phyloP scores from a whole-genome alignment of 2,797 vertebrate genomes.

The Rhabdophis nuchalis region DNA sequence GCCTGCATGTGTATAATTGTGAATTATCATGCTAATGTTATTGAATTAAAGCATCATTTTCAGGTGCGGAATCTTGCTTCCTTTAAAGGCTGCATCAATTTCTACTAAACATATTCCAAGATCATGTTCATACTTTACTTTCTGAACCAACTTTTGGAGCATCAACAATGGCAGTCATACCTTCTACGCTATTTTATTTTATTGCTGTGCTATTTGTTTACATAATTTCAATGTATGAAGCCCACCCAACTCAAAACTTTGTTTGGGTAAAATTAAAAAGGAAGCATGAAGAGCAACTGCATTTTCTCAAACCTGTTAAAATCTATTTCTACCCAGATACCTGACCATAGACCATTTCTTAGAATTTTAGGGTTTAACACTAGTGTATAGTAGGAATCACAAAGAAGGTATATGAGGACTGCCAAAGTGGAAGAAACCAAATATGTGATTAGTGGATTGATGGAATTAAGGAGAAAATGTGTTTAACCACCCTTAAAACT shows the following conservation, averaged over 20 bases:
- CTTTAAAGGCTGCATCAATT: background rate
- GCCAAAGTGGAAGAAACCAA: background rate
- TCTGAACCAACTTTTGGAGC: background rate
- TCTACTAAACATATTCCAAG: background rate
- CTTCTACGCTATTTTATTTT: background rate
- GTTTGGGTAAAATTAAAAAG: background rate
- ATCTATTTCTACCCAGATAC: background rate
- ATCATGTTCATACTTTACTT: background rate
- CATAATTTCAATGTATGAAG: background rate
- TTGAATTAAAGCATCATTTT: background rate
- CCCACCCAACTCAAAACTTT: background rate
- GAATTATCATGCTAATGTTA: background rate
- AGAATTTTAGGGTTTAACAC: background rate
- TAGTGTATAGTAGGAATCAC: background rate
- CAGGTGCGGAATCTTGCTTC: background rate
- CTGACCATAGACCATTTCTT: background rate
- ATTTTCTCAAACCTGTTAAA: background rate
- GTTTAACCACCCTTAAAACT: background rate
- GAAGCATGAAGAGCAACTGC: background rate
- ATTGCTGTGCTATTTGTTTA: background rate
- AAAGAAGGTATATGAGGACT: background rate
- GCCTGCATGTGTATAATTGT: background rate
- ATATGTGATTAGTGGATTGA: background rate
- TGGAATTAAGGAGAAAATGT: background rate
- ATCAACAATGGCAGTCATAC: background rate